A percentile compares a stretch with the other conserved stretches of the same genome.
phyloP scores from a whole-genome alignment of 2,113 vertebrate species.

The Apus apus region DNA sequence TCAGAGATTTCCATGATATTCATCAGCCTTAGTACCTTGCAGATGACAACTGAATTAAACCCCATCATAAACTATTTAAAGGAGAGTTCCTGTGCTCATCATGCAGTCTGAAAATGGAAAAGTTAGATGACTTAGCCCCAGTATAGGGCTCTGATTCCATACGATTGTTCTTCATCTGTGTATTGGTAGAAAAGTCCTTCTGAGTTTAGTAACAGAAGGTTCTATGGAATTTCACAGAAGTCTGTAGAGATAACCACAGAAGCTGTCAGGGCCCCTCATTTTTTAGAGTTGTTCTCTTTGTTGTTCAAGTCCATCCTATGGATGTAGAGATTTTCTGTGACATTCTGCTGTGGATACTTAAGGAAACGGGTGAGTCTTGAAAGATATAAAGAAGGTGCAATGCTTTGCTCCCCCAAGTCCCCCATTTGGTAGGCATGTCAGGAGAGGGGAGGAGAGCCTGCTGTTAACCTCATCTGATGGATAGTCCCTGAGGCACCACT shows the following conservation, averaged over 20 bases:
- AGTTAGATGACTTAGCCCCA: not conserved
- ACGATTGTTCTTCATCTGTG: not conserved
- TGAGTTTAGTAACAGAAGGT: not conserved
- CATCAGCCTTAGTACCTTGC: not conserved
- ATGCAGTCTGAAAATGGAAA: not conserved
- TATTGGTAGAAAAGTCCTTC: not conserved
- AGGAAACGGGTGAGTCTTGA: not conserved
- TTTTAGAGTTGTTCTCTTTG: not conserved
- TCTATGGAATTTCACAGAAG: not conserved
- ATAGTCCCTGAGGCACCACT: constrained; percentile 67
- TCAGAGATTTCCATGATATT: not conserved
- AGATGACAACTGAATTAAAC: not conserved
- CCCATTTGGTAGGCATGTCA: not conserved
- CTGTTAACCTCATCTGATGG: constrained; percentile 33
- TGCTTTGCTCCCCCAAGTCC: not conserved
- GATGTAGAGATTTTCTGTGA: not conserved
- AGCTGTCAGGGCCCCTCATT: not conserved
- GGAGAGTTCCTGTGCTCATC: not conserved
- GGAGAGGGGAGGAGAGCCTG: constrained; percentile 36
- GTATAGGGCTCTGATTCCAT: not conserved
- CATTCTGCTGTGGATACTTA: not conserved
- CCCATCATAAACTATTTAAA: not conserved
- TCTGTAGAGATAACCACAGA: not conserved
- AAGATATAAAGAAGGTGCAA: not conserved
- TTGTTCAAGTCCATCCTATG: not conserved